A percentile compares a stretch with the other conserved stretches of the same genome.
phyloP scores from a whole-genome alignment of 2,888 invertebrate genomes.

The Empis livida region DNA sequence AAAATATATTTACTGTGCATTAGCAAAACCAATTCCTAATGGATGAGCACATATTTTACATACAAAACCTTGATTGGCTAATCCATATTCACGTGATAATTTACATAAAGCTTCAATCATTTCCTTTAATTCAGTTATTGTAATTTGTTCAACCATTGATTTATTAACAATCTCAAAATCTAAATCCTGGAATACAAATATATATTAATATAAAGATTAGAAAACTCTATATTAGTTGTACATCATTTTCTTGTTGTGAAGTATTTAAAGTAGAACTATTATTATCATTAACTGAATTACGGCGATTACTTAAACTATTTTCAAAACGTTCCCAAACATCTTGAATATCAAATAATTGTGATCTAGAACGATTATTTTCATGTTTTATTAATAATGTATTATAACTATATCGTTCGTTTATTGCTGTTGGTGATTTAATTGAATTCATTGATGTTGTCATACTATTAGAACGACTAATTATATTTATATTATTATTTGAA shows the following conservation, averaged over 20 bases:
- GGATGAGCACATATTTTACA: slow-evolving; percentile 50
- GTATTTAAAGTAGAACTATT: not conserved
- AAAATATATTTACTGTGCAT: slow-evolving; percentile 39
- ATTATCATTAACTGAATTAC: slow-evolving; percentile 17
- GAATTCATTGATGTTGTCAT: slow-evolving; percentile 24
- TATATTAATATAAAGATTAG: not conserved
- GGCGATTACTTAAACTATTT: slow-evolving; percentile 22
- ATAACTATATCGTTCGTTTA: slow-evolving; percentile 28
- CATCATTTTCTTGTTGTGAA: slow-evolving; percentile 2
- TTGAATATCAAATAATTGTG: slow-evolving; percentile 6
- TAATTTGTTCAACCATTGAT: slow-evolving; percentile 40
- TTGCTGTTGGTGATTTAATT: slow-evolving; percentile 21
- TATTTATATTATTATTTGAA: not conserved
- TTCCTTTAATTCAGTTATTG: slow-evolving; percentile 42
- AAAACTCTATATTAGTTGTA: too few species aligned
- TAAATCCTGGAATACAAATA: slow-evolving; percentile 31
- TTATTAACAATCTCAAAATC: slow-evolving; percentile 47
- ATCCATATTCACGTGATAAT: slow-evolving; percentile 63
- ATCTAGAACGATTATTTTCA: slow-evolving; percentile 20
- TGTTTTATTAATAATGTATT: slow-evolving; percentile 30
- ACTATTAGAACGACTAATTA: slow-evolving; percentile 29
- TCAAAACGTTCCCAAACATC: slow-evolving; percentile 26
- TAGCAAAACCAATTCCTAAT: slow-evolving; percentile 47
- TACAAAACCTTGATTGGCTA: slow-evolving; percentile 76
- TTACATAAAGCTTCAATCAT: slow-evolving; percentile 53